Base-by-base conservation (phyloP, 2,113 vertebrate genomes). In the Thryonomys swinderianus region DNA sequence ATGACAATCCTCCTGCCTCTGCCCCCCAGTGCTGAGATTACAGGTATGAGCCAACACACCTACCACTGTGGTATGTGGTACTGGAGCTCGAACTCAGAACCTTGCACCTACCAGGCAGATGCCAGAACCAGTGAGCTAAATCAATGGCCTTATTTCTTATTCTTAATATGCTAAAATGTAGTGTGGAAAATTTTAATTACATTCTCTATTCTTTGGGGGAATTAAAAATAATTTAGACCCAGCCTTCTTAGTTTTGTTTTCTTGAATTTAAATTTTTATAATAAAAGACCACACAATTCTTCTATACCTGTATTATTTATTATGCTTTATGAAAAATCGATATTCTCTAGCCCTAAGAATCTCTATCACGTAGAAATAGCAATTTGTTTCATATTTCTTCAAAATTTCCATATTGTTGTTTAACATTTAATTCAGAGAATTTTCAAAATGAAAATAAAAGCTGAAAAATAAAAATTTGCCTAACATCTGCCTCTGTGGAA, bases 191-290 rank as follows among this genome's bases (percentile, higher is more conserved):
- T 74, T 74, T 74, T 16, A 45, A 42, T 74, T 73, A 51, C 9
- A 85, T 88, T 79, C 48, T 90, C 81, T 61, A 93, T 69, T 48
- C 5, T 8, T 57, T 90, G 40, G 16, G 25, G 42, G 83, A 87
- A 62, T n/a, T 67, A 91, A 69, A 90, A 83, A 73, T 83, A n/a
- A 67, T 78, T 91, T 57, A 95, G 32, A 76, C 9, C 17, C 14
- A 89, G 62, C 5, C 12, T 83, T 91, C 32, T 82, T 51, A 45
- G 21, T 57, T 86, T 89, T 91, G 62, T 45, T 87, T 96, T 92
- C 53, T 93, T 53, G 14, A 89, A 25, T 89, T 83, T 79, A 51
- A 86, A 85, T 42, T 32, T 93, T 67, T 69, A 87, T 20, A 96
- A 82, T 48, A 95, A 90, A 92, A 95, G 1, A 42, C 9, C 45